phyloP scores from a whole-genome alignment of 1,140 invertebrate genomes.

The Pseudomyrmex concolor region DNA sequence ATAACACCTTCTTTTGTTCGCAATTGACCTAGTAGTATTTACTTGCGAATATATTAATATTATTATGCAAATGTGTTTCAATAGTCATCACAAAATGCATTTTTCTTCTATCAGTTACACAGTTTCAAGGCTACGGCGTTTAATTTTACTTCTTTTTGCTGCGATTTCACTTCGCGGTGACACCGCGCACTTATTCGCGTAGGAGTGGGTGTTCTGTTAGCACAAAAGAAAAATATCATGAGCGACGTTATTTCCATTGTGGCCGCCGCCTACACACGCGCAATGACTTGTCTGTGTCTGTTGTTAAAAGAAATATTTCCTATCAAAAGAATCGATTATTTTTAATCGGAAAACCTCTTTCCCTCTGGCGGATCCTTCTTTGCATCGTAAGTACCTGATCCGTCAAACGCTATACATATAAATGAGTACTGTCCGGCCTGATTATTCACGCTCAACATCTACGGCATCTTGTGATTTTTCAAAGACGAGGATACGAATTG shows the following conservation, averaged over 20 bases:
- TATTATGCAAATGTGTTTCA: no score
- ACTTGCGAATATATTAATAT: no score
- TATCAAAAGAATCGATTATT: conserved; percentile 26
- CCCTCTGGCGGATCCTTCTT: background rate
- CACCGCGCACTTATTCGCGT: conserved; percentile 4
- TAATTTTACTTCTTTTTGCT: conserved; percentile 16
- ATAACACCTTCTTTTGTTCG: no score
- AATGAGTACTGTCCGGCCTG: background rate
- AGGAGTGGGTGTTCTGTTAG: conserved; percentile 11
- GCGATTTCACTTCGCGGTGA: background rate
- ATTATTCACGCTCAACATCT: background rate
- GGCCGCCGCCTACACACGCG: background rate
- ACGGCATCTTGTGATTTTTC: conserved; percentile 15
- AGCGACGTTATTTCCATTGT: conserved; percentile 32
- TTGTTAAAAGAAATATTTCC: background rate
- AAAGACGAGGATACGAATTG: background rate
- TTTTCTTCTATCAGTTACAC: no score
- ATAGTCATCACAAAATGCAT: no score
- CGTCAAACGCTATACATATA: background rate
- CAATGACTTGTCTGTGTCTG: background rate
- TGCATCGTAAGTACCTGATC: background rate
- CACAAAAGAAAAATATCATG: conserved; percentile 40
- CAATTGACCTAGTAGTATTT: no score
- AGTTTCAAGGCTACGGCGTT: background rate
- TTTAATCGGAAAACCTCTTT: background rate